Evolutionary conservation across 2,113 vertebrate genomes (phyloP), one percentile per base, ranked within the genome.

Genomic region (Zosterops hypoxanthus): DNA sequence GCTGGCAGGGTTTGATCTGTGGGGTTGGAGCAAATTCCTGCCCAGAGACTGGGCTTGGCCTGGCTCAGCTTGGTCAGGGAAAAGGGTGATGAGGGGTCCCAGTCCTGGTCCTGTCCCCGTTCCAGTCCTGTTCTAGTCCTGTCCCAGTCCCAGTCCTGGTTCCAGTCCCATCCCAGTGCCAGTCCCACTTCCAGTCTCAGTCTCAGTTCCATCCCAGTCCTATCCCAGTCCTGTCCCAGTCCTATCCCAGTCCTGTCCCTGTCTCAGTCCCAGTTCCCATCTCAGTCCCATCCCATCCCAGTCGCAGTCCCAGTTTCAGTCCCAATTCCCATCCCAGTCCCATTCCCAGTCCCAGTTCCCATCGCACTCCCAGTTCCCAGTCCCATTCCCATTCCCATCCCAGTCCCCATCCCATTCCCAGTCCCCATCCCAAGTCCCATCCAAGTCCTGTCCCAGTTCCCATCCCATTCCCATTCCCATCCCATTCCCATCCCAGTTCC

Each of bases 11-110:
- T 46, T 86, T 59, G 89, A 39, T 39, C 28, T 25, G 2, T 2
- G 46, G 1, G 5, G 2, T 5, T 3, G 2, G 3, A 12, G 22
- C 12, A 63, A 50, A 82, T 44, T 80, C 42, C 0, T 12, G 14
- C 66, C 53, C 1, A 41, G 55, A 81, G 59, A 46, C 7, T 8
- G n/a, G 36, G 3, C n/a, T 86, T 50, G 21, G 41, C 71, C 66
- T 33, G 39, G 34, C 44, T 79, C 61, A n/a, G 70, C 71, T 61
- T 20, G 82, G 61, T 12, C 46, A 49, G 75, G 77, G 56, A 47
- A 36, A 70, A 52, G 26, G 14, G 31, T 50, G 50, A 42, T 0
- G 2, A 15, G 12, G 56, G 34, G 1, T 72, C 56, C 70, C 64
- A 24, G 34, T 34, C 34, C 34, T 34, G 34, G 1, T 5, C 0